Evolutionary conservation across 2,113 vertebrate species (phyloP), one percentile per base, ranked within the genome.

Genomic region (Octodon degus): DNA sequence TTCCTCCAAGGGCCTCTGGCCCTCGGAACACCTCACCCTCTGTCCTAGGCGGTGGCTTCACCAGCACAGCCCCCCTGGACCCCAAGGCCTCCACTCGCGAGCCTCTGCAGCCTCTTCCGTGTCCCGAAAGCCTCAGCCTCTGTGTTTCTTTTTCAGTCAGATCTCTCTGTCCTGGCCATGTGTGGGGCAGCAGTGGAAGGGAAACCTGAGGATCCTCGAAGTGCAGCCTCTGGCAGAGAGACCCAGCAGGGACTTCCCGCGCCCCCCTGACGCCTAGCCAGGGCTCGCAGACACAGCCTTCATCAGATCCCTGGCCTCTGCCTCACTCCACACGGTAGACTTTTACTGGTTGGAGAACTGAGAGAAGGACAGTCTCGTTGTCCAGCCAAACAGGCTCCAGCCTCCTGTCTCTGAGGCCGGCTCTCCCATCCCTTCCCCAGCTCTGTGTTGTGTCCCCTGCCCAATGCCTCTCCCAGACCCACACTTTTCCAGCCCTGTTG

Each of bases 401-500:
- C 30, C 37, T 77, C 32, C 47, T 5, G 58, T 47, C 62, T 50
- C 32, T 43, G 5, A 20, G 19, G 2, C n/a, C 32, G 27, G 1
- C 32, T 22, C 20, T 22, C 70, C n/a, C n/a, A 72, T 4, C 70
- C 70, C 68, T 37, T n/a, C 68, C 22, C 9, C 0, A 19, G 37
- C 37, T 43, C 68, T 37, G 34, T 37, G 17, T 34, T 16, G 1
- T 9, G 30, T 14, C 24, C 40, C 30, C 68, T 37, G 68, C 68
- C 16, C 5, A 19, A 37, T 3, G 34, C 34, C 67, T 16, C 67
- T 70, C 13, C 67, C 34, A 4, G 67, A 0, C n/a, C n/a, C 34
- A 27, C 1, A 22, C 6, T 7, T 4, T 0, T 0, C 0, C 4
- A 37, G 37, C 7, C 8, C 3, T 0, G 7, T 19, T 50, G 32